Evolutionary conservation across 92 coral and sea anemone genomes (phyloP).

Genomic region (Epizoanthus rinbou): DNA sequence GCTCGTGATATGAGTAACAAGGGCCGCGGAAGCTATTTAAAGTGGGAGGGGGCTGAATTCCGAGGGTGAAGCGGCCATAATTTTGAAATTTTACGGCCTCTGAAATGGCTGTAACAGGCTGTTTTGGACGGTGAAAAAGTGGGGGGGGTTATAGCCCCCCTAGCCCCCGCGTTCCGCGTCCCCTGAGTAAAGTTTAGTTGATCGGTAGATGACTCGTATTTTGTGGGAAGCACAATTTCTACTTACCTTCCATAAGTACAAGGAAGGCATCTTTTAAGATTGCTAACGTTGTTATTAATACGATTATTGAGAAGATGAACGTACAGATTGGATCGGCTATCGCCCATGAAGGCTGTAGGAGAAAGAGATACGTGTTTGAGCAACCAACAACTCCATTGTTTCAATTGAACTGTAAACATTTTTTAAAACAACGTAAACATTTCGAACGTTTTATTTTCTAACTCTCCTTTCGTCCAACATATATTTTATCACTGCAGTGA

Average conservation of each 20-base stretch:
- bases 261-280: slow-evolving; percentile 92
- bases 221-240: background rate
- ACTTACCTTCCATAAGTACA: slow-evolving; percentile 97
- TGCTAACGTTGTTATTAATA: slow-evolving; percentile 87
- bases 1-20: background rate
- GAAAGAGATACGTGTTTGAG: background rate
- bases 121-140: too few relatives aligned
- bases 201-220: background rate
- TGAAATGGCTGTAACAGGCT: too few relatives aligned
- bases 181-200: background rate
- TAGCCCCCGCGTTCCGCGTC: too few relatives aligned
- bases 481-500: too few relatives aligned
- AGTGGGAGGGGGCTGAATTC: too few relatives aligned
- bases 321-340: slow-evolving; percentile 99
- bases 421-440: too few relatives aligned
- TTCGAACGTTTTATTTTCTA: too few relatives aligned
- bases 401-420: background rate
- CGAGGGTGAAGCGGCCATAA: too few relatives aligned
- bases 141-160: too few relatives aligned
- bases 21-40: too few relatives aligned
- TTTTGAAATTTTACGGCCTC: too few relatives aligned
- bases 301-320: slow-evolving; percentile 88
- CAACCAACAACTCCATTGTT: background rate
- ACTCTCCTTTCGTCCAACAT: too few relatives aligned
- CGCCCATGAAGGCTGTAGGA: slow-evolving; percentile 90